Base-by-base conservation (phyloP, 53 echinoderm and acorn worm genomes). In the Arbacia lixula region DNA sequence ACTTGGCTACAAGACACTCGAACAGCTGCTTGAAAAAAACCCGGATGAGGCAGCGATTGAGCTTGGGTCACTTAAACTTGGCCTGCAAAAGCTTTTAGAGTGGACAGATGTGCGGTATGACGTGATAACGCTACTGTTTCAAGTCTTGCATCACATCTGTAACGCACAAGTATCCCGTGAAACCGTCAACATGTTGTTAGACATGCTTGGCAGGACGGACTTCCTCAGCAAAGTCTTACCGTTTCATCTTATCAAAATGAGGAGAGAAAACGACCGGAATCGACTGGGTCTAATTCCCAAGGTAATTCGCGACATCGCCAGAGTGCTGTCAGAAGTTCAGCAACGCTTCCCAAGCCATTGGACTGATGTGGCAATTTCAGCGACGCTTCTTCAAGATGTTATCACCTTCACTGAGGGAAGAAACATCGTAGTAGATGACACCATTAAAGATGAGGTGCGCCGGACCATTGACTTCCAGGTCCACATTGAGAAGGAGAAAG, bases 1-100 rank as follows among this genome's bases (percentile, higher is more conserved):
- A 67, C 63, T 87, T 4, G 96, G 96, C 21, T 95, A 91, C 57
- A 91, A 82, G 52, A 54, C 60, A 14, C 51, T 98, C 26, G 88
- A 90, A 84, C 68, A 74, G 26, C 61, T 98, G 20, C 82, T 92
- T 2, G 51, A 60, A 14, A 83, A 83, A 12, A 84, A 91, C 10
- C 84, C 90, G 0, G 50, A 53, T 20, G 91, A 88, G 16, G 85
- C 91, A 0, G 88, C 86, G 1, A 71, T 87, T 49, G 62, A 91
- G 38, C 66, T 98, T 12, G 75, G 66, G 36, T 87, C 90, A 1
- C 87, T 84, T 8, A 83, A 90, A 38, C 79, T 66, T 50, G 94
- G 94, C 2, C 88, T 94, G 2, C 79, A 86, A 17, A 84, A 83
- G 11, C 68, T 93, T 24, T 73, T 98, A 16, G 84, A 91, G 66